These are phyloP conservation scores for Heliconius melpomene DNA, from an alignment of 1,140 invertebrate species.

Conservation along the genomic window DNA sequence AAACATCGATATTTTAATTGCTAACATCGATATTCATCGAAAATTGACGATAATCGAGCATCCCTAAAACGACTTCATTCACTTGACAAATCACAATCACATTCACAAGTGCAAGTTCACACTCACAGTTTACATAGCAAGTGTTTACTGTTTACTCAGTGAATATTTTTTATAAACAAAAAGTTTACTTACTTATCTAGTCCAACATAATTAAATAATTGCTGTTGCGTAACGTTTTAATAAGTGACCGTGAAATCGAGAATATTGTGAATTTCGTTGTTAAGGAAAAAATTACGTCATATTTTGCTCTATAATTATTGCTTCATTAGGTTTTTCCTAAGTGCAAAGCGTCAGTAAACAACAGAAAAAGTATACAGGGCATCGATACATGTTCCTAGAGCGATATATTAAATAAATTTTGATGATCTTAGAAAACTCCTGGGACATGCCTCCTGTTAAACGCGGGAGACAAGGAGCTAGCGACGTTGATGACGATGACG, in stretches of 20 bases:
- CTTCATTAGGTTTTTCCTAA: constrained; percentile 11
- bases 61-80: no score
- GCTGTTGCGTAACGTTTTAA: background rate
- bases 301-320: constrained; percentile 12
- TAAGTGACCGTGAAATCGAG: background rate
- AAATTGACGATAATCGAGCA: no score
- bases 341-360: background rate
- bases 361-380: background rate
- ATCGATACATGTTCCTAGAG: constrained; percentile 7
- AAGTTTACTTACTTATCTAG: background rate
- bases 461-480: constrained; percentile 62
- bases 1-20: no score
- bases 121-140: constrained; percentile 1
- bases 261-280: constrained; percentile 19
- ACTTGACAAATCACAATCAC: no score
- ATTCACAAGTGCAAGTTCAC: background rate
- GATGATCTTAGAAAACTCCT: constrained; percentile 67
- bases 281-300: constrained; percentile 17
- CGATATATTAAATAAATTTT: constrained; percentile 48
- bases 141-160: background rate
- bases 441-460: constrained; percentile 68
- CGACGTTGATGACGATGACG: constrained; percentile 84
- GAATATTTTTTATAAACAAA: constrained; percentile 8
- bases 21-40: no score
- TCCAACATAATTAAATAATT: constrained; percentile 4